A percentile compares a stretch with the other conserved stretches of the same genome.
These are phyloP conservation scores for Conopomorpha cramerella DNA, from an alignment of 1,140 invertebrate genomes.

Conservation along the genomic window DNA sequence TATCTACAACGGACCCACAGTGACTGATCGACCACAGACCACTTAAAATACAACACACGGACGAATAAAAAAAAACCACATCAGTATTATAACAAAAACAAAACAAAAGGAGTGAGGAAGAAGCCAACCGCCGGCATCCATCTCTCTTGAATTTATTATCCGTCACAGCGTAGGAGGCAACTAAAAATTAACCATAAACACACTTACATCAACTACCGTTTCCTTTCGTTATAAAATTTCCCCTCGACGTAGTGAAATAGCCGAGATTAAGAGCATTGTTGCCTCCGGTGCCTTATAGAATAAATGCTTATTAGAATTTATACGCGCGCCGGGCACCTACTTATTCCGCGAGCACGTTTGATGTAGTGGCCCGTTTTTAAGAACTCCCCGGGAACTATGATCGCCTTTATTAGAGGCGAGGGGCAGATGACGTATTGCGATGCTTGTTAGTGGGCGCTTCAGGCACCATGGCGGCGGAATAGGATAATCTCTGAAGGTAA, in stretches of 20 bases:
- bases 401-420: slow-evolving; percentile 30
- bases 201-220: slow-evolving; percentile 37
- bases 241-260: slow-evolving; percentile 39
- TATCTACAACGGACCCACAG: neutral
- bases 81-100: neutral
- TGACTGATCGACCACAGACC: slow-evolving; percentile 6
- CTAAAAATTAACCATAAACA: slow-evolving; percentile 41
- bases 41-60: slow-evolving; percentile 28
- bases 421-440: slow-evolving; percentile 20
- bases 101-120: no score
- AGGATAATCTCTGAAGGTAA: slow-evolving; percentile 36
- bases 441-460: slow-evolving; percentile 25
- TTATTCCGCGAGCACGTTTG: slow-evolving; percentile 11
- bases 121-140: slow-evolving; percentile 8
- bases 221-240: slow-evolving; percentile 28
- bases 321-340: slow-evolving; percentile 8
- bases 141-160: slow-evolving; percentile 28
- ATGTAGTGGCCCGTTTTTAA: slow-evolving; percentile 34
- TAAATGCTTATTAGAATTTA: slow-evolving; percentile 47
- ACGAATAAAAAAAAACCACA: slow-evolving; percentile 15
- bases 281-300: slow-evolving; percentile 31
- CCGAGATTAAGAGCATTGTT: slow-evolving; percentile 42
- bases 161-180: slow-evolving; percentile 34
- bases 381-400: slow-evolving; percentile 23
- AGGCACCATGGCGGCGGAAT: slow-evolving; percentile 22